These are phyloP conservation scores for Adoxophyes honmai DNA, from an alignment of 1,140 invertebrate genomes.

Conservation along the genomic window DNA sequence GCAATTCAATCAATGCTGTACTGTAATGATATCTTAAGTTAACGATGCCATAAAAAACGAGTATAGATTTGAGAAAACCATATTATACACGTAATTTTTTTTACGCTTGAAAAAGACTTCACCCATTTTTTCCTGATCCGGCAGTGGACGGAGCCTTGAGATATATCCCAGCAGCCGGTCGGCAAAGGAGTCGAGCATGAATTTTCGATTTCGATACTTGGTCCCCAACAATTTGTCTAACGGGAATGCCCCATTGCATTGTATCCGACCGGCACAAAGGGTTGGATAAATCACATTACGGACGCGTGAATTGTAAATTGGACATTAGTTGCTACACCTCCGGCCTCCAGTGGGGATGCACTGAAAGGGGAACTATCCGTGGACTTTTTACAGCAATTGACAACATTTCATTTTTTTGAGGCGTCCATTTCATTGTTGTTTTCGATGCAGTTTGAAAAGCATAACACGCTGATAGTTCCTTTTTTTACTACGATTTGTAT, in stretches of 20 bases:
- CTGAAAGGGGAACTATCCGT: not conserved
- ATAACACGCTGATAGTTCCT: too few relatives aligned
- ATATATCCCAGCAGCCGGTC: slow-evolving; percentile 10
- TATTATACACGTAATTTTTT: too few relatives aligned
- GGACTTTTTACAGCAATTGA: slow-evolving; percentile 1
- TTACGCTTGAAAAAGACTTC: too few relatives aligned
- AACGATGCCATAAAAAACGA: too few relatives aligned
- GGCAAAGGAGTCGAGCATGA: slow-evolving; percentile 17
- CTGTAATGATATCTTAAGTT: too few relatives aligned
- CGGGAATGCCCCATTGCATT: slow-evolving; percentile 20
- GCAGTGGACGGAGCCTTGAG: not conserved
- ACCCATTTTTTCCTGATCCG: too few relatives aligned
- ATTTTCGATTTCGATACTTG: slow-evolving; percentile 35
- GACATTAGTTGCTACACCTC: slow-evolving; percentile 71
- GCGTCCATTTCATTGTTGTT: too few relatives aligned
- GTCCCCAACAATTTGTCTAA: slow-evolving; percentile 28
- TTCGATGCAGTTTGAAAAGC: too few relatives aligned
- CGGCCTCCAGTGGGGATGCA: slow-evolving; percentile 16
- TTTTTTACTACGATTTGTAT: too few relatives aligned
- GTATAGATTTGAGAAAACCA: too few relatives aligned
- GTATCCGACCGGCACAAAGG: slow-evolving; percentile 38
- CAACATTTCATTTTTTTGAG: too few relatives aligned
- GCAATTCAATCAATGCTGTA: too few relatives aligned
- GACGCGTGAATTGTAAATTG: slow-evolving; percentile 74
- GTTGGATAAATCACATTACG: slow-evolving; percentile 70